Base-by-base conservation (phyloP, 2,888 invertebrate genomes). In the Iphiclides podalirius region DNA sequence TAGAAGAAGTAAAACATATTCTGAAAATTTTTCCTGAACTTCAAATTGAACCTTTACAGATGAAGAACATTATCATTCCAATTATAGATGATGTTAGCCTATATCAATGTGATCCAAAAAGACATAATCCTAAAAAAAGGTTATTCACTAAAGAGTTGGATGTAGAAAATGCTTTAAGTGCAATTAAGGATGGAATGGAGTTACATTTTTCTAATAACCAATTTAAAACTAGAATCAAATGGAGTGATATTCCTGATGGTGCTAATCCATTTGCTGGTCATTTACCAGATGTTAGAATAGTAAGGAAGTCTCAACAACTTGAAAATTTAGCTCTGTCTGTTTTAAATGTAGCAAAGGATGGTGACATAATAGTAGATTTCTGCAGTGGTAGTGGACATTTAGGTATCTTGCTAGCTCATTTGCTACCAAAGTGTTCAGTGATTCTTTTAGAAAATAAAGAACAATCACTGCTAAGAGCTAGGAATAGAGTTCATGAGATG, bases 361-460 rank as follows among this genome's bases (percentile, higher is more conserved):
- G 92, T 0, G 91, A 95, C 63, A 80, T 90, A 11, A 95, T 98
- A 60, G 95, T 98, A 0, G 98, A 98, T 75, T 98, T 98, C 79
- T 98, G 98, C 74, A 95, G 96, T 65, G 98, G 98, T 1, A 95
- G 96, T 63, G 98, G 98, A 0, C 98, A 98, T 79, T 87, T 98
- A 51, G 98, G 98, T 0, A 94, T 98, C 54, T 75, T 97, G 3
- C 70, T 98, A 15, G 98, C 97, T 0, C 88, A 93, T 63, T 83
- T 95, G 31, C 76, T 97, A 40, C 97, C 97, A 0, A 80, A 92
- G 13, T 96, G 96, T 70, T 90, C 91, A 52, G 83, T 98, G 1
- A 91, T 97, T 63, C 85, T 98, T 50, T 85, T 98, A 44, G 98
- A 98, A 76, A 98, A 98, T 70, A 98, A 98, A 77, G 95, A 97